A percentile compares a stretch with the other conserved stretches of the same genome.
Evolutionary conservation across 1,140 invertebrate species (phyloP).

Genomic region (Manduca sexta): DNA sequence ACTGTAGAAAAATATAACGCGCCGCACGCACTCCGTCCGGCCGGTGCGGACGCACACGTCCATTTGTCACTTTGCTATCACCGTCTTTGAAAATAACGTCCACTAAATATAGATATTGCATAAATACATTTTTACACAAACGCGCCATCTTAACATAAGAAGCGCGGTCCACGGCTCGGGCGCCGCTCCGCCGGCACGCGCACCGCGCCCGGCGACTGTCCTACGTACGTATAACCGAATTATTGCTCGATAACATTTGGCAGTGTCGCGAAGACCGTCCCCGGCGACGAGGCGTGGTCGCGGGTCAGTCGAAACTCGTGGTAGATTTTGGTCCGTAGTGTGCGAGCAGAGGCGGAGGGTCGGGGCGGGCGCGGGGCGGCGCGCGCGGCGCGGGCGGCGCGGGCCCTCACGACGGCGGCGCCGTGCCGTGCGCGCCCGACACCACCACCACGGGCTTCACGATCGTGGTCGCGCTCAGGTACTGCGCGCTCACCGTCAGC

Average conservation of each 20-base stretch:
- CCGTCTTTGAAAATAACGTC: constrained; percentile 22
- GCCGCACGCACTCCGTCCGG: constrained; percentile 20
- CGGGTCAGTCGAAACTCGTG: too few relatives aligned
- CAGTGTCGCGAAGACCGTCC: constrained; percentile 12
- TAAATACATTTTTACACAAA: constrained; percentile 30
- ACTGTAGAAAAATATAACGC: constrained; percentile 52
- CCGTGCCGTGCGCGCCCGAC: constrained; percentile 13
- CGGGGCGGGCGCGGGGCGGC: constrained; percentile 3
- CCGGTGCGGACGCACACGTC: constrained; percentile 15
- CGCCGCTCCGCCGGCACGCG: constrained; percentile 7
- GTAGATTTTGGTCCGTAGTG: background rate
- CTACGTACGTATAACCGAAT: constrained; percentile 13
- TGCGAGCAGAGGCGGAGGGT: constrained; percentile 17
- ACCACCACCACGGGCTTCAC: constrained; percentile 58
- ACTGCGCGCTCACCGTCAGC: constrained; percentile 53
- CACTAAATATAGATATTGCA: constrained; percentile 27
- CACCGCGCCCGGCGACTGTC: constrained; percentile 5
- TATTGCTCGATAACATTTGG: constrained; percentile 35
- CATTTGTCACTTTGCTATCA: constrained; percentile 49
- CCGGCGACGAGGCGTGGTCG: too few relatives aligned
- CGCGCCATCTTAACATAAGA: constrained; percentile 37
- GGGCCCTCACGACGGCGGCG: constrained; percentile 13
- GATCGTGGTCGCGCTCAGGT: constrained; percentile 53
- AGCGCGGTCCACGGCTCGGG: background rate
- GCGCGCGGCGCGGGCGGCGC: background rate